Conservation (phyloP, 2,797 vertebrate species). For the Brachymystax lenok region DNA sequence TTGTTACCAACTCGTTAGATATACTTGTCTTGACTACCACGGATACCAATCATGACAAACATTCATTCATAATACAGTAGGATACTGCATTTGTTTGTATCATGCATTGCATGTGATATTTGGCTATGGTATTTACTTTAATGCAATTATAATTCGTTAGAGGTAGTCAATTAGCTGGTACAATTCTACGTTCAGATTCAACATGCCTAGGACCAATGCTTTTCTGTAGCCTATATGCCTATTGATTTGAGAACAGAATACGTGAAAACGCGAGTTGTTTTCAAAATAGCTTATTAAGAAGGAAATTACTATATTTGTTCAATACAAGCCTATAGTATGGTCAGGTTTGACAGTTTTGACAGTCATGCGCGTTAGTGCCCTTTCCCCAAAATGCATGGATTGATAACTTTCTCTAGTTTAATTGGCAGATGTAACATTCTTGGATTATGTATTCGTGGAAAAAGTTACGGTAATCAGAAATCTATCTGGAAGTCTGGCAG, state of each 20-base stretch:
- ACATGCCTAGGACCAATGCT: not conserved
- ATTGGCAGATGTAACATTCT: slow-evolving; percentile 57
- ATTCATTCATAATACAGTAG: not conserved
- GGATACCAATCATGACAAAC: not conserved
- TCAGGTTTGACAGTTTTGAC: not conserved
- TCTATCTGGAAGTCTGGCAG: slow-evolving; percentile 64
- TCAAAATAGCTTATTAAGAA: not conserved
- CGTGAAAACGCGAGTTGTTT: not conserved
- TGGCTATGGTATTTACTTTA: too few species aligned
- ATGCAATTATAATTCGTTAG: too few species aligned
- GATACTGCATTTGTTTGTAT: not conserved
- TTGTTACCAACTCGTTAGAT: too few species aligned
- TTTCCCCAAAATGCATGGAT: slow-evolving; percentile 39
- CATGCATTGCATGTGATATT: too few species aligned
- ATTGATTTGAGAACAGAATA: not conserved
- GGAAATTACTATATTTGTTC: not conserved
- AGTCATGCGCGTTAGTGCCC: too few species aligned
- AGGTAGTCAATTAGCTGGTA: not conserved
- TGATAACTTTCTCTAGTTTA: slow-evolving; percentile 29
- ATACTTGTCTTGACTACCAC: too few species aligned
- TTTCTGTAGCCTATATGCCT: not conserved
- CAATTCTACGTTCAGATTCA: not conserved
- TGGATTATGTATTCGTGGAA: slow-evolving; percentile 60
- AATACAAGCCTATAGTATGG: not conserved
- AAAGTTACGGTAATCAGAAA: slow-evolving; percentile 57